Evolutionary conservation across 2,113 vertebrate species (phyloP).

Genomic region (Myiozetetes cayanensis): DNA sequence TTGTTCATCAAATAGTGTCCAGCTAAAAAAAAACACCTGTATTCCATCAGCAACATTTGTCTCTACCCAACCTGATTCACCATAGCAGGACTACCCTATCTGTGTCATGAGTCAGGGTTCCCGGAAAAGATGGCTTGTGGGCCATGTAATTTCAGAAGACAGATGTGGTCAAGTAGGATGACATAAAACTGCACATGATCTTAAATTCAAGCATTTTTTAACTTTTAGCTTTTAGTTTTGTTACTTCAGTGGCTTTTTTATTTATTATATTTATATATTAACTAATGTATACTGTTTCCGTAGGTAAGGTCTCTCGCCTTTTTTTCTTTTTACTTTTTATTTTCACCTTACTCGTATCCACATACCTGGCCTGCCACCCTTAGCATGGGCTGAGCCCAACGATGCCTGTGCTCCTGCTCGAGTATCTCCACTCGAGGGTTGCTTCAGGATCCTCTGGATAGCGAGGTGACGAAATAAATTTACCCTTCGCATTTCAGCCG

Average conservation of each 20-base stretch:
- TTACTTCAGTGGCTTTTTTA: background rate
- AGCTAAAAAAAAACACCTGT: background rate
- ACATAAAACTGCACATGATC: background rate
- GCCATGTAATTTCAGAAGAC: background rate
- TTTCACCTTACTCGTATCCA: background rate
- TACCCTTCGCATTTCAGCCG: background rate
- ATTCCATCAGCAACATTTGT: background rate
- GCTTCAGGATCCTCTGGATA: background rate
- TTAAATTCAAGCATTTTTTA: background rate
- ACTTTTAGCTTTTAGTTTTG: background rate
- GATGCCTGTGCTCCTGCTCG: background rate
- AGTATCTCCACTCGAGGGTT: background rate
- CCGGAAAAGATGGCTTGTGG: background rate
- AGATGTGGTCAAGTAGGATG: background rate
- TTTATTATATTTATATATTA: background rate
- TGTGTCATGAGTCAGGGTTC: background rate
- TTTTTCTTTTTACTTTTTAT: background rate
- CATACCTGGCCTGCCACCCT: accelerated
- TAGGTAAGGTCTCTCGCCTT: background rate
- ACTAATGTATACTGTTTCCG: background rate
- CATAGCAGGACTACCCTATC: background rate
- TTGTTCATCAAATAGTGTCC: background rate
- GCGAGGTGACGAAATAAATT: background rate
- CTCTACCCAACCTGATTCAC: background rate
- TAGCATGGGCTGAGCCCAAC: background rate